Conservation (phyloP, 2,797 vertebrate species). For the Sebastes taczanowskii region DNA sequence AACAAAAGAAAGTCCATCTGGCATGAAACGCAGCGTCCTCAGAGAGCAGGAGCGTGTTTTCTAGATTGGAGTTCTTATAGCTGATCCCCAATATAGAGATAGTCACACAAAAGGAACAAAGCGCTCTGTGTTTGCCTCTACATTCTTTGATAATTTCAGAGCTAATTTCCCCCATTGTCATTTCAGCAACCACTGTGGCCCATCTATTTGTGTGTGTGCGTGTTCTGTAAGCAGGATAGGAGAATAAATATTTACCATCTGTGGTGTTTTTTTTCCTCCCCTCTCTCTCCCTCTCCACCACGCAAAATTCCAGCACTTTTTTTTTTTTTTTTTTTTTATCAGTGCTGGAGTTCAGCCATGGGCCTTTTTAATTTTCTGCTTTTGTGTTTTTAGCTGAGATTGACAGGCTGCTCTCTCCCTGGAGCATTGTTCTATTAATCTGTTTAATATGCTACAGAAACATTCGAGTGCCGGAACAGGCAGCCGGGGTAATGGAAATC, state of each 20-base stretch:
- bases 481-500: slow-evolving; percentile 84
- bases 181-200: slow-evolving; percentile 48
- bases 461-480: slow-evolving; percentile 80
- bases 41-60: slow-evolving; percentile 53
- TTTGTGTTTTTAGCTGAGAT: slow-evolving; percentile 86
- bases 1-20: slow-evolving; percentile 66
- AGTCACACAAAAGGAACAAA: slow-evolving; percentile 67
- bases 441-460: slow-evolving; percentile 91
- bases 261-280: slow-evolving; percentile 54
- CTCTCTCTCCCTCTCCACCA: slow-evolving; percentile 45
- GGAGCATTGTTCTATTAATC: slow-evolving; percentile 89
- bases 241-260: slow-evolving; percentile 87
- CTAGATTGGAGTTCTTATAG: slow-evolving; percentile 59
- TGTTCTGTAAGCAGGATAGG: slow-evolving; percentile 74
- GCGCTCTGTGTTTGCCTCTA: slow-evolving; percentile 41
- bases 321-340: slow-evolving; percentile 72
- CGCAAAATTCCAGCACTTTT: slow-evolving; percentile 71
- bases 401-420: slow-evolving; percentile 85
- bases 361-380: slow-evolving; percentile 91
- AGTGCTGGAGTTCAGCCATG: slow-evolving; percentile 86
- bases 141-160: slow-evolving; percentile 70
- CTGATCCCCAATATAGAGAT: slow-evolving; percentile 56
- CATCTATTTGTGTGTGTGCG: slow-evolving; percentile 49
- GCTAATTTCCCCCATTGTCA: slow-evolving; percentile 66
- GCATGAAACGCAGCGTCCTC: slow-evolving; percentile 42